A percentile compares a stretch with the other conserved stretches of the same genome.
phyloP scores from a whole-genome alignment of 1,140 invertebrate genomes.

The Platorchestia sp. region DNA sequence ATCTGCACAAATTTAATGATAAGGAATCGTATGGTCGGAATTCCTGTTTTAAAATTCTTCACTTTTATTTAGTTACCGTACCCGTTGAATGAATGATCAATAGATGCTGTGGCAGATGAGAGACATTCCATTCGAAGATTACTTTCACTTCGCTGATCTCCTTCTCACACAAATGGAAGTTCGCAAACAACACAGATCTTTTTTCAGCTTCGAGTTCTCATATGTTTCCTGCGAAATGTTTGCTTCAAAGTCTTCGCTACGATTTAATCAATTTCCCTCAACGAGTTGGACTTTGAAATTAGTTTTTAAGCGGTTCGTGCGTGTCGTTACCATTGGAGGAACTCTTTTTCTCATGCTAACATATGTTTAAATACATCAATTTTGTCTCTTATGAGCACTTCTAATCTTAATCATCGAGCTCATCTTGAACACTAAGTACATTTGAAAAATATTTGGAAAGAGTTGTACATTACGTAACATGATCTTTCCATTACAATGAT shows the following conservation, averaged over 20 bases:
- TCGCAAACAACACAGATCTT: background rate
- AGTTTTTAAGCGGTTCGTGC: no score
- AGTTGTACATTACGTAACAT: no score
- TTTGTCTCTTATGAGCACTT: no score
- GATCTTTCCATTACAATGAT: no score
- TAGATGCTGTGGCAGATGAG: background rate
- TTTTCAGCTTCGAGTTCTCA: background rate
- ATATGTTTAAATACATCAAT: no score
- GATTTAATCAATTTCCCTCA: background rate
- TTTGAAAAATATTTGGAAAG: no score
- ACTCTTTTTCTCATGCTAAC: no score
- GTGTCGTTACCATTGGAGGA: no score
- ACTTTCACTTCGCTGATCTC: background rate
- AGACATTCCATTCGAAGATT: background rate
- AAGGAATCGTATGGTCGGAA: background rate
- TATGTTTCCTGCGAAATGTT: background rate
- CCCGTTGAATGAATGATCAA: background rate
- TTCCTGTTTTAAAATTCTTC: background rate
- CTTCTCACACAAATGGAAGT: background rate
- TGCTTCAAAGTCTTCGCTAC: background rate
- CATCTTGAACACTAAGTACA: no score
- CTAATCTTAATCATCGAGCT: no score
- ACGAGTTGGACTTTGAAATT: background rate
- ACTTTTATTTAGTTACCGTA: background rate
- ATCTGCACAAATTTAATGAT: no score